Conservation (phyloP, 2,113 vertebrate species). For the Serilophus lunatus region DNA sequence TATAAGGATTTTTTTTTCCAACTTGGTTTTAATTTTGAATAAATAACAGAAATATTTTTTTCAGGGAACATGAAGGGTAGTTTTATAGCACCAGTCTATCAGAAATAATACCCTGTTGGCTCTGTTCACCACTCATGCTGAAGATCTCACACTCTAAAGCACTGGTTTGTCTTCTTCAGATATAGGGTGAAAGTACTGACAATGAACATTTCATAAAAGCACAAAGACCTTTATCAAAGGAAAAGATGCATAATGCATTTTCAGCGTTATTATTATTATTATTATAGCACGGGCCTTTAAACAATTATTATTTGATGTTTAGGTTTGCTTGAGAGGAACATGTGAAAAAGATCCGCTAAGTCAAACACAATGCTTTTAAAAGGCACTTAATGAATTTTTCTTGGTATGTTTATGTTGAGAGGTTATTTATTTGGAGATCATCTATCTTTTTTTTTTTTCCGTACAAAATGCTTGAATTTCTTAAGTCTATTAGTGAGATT, state of each 20-base stretch:
- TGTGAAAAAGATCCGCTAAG: constrained; percentile 56
- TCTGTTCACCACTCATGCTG: neutral
- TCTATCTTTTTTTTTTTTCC: neutral
- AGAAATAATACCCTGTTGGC: neutral
- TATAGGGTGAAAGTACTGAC: neutral
- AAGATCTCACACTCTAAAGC: neutral
- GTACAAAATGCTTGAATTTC: constrained; percentile 15
- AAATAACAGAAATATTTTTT: constrained; percentile 30
- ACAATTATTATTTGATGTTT: constrained; percentile 65
- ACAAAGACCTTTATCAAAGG: constrained; percentile 10
- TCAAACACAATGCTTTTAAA: constrained; percentile 57
- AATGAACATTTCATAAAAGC: constrained; percentile 35
- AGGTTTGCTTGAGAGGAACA: constrained; percentile 55
- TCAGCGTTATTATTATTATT: neutral
- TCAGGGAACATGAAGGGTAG: neutral
- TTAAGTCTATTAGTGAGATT: constrained; percentile 17
- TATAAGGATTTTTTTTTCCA: neutral
- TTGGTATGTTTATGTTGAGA: constrained; percentile 41
- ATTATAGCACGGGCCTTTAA: constrained; percentile 33
- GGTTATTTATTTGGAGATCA: constrained; percentile 47
- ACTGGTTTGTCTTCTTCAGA: neutral
- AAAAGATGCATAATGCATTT: constrained; percentile 18
- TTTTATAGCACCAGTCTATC: constrained; percentile 29
- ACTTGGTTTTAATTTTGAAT: constrained; percentile 48
- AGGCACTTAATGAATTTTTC: constrained; percentile 59